Evolutionary conservation across 2,797 vertebrate genomes (phyloP).

Genomic region (Discoglossus pictus): DNA sequence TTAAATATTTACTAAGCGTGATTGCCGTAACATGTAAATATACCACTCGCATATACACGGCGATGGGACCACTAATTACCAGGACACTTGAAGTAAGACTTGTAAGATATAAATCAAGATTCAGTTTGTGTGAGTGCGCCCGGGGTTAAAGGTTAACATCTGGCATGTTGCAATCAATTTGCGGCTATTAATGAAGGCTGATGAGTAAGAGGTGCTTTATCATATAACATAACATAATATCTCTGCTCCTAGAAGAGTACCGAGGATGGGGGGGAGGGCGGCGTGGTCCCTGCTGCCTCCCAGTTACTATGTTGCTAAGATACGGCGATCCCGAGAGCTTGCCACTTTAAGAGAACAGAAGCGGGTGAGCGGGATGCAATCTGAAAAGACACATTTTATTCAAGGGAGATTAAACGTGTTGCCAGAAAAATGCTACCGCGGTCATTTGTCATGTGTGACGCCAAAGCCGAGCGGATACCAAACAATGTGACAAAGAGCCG

Average conservation of each 20-base stretch:
- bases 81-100: too few species aligned
- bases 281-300: conserved; percentile 11
- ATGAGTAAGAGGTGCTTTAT: conserved; percentile 5
- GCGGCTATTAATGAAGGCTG: conserved; percentile 3
- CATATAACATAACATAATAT: conserved; percentile 9
- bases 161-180: conserved; percentile 9
- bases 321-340: conserved; percentile 8
- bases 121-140: too few species aligned
- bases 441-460: conserved; percentile 46
- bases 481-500: conserved; percentile 17
- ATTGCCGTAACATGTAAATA: too few species aligned
- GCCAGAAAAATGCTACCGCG: conserved; percentile 6
- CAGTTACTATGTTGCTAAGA: conserved; percentile 38
- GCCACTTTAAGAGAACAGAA: conserved; percentile 34
- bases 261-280: conserved; percentile 18
- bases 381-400: conserved; percentile 36
- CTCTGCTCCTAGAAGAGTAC: conserved; percentile 7
- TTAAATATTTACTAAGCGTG: too few species aligned
- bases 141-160: conserved; percentile 10
- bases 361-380: conserved; percentile 25
- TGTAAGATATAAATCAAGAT: too few species aligned
- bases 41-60: too few species aligned
- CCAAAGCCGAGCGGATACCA: conserved; percentile 32
- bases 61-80: too few species aligned
- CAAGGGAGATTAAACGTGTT: conserved; percentile 28